Evolutionary conservation across 2,888 invertebrate species (phyloP).

Genomic region (Callimorpha dominula): DNA sequence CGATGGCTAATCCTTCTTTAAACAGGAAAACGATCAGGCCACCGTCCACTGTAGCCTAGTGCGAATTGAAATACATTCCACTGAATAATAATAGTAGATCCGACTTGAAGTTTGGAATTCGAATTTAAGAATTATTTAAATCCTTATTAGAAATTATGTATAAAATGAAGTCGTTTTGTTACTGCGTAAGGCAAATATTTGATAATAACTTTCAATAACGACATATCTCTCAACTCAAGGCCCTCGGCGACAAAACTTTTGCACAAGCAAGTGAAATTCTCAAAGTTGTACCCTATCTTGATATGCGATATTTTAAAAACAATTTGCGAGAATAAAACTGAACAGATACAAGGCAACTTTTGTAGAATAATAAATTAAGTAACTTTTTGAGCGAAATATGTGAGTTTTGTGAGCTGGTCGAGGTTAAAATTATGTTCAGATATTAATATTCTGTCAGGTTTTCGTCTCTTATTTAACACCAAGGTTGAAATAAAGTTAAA

Average conservation of each 20-base stretch:
- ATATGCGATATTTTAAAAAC: constrained; percentile 77
- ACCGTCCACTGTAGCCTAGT: no score
- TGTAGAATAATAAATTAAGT: constrained; percentile 62
- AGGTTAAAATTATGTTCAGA: constrained; percentile 47
- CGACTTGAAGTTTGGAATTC: no score
- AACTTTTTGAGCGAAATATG: constrained; percentile 56
- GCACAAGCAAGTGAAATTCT: constrained; percentile 54
- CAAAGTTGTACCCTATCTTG: constrained; percentile 59
- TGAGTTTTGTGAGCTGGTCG: constrained; percentile 43
- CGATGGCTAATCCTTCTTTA: no score
- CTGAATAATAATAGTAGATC: no score
- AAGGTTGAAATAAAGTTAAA: constrained; percentile 25
- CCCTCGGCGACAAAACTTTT: constrained; percentile 59
- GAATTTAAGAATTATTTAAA: no score
- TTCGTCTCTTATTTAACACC: constrained; percentile 28
- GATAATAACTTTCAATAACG: constrained; percentile 12
- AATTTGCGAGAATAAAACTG: constrained; percentile 64
- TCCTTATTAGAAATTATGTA: no score
- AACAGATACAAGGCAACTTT: constrained; percentile 55
- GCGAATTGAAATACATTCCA: no score
- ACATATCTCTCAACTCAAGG: constrained; percentile 24
- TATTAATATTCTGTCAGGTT: constrained; percentile 49
- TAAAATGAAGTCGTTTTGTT: background rate
- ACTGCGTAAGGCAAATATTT: background rate
- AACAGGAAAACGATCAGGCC: no score